phyloP scores from a whole-genome alignment of 2,113 vertebrate genomes.

The Cyrtonyx montezumae region DNA sequence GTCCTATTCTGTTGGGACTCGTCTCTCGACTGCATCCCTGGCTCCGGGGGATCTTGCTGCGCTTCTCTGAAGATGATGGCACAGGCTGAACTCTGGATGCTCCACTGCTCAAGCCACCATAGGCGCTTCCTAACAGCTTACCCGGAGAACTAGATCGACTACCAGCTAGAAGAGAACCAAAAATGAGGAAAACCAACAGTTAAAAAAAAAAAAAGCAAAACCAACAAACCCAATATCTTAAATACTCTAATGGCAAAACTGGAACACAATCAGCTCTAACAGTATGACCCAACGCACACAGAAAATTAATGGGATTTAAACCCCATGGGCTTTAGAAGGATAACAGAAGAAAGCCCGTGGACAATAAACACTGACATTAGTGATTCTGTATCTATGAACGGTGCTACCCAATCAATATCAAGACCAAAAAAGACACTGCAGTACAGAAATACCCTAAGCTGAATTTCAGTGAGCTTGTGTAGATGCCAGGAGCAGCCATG shows the following conservation, averaged over 20 bases:
- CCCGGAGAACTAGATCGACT: conserved; percentile 96
- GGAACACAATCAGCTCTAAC: neutral
- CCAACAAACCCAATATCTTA: neutral
- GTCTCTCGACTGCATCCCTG: conserved; percentile 98
- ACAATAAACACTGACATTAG: neutral
- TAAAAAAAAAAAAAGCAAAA: neutral
- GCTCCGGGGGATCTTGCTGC: conserved; percentile 93
- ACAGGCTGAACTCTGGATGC: conserved; percentile 82
- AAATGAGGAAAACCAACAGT: neutral
- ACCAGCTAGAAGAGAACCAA: conserved; percentile 82
- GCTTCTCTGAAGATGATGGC: conserved; percentile 86
- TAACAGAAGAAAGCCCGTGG: neutral
- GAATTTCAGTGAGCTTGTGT: neutral
- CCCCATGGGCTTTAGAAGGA: neutral
- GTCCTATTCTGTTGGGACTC: conserved; percentile 91
- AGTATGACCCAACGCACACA: neutral
- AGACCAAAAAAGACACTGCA: neutral
- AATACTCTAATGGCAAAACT: neutral
- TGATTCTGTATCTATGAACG: neutral
- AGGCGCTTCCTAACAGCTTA: conserved; percentile 90
- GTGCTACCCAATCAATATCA: neutral
- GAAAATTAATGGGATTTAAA: neutral
- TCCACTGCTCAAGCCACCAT: conserved; percentile 81
- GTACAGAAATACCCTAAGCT: neutral
- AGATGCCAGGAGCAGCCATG: neutral